Conservation (phyloP, 2,888 invertebrate species). For the Luperina testacea region DNA sequence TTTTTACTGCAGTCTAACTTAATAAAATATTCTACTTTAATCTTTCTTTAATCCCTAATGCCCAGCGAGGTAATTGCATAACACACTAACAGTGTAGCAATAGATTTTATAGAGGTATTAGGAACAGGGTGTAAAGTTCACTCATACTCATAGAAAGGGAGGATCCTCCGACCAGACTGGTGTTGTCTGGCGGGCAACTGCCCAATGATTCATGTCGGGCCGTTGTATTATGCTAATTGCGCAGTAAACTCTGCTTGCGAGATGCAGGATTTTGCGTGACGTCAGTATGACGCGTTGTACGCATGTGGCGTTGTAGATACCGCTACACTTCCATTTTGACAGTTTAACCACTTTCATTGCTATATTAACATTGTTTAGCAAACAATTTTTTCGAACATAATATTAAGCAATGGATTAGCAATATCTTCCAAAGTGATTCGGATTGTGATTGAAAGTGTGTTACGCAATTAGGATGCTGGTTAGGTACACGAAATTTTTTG, state of each 20-base stretch:
- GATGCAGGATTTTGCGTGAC: no score
- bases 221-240: no score
- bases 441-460: background rate
- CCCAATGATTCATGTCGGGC: no score
- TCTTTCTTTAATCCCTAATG: no score
- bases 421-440: background rate
- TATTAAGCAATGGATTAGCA: background rate
- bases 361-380: background rate
- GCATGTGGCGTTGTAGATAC: no score
- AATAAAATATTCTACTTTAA: slow-evolving; percentile 21
- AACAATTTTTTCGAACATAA: background rate
- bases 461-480: background rate
- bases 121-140: no score
- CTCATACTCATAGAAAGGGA: no score
- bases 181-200: no score
- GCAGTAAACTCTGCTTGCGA: no score
- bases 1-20: slow-evolving; percentile 37
- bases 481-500: background rate
- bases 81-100: background rate
- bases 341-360: background rate
- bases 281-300: no score
- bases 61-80: no score
- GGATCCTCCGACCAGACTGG: no score
- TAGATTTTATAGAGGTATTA: background rate
- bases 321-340: background rate